Conservation (phyloP, 2,113 vertebrate species). For the Hippoglossus stenolepis region DNA sequence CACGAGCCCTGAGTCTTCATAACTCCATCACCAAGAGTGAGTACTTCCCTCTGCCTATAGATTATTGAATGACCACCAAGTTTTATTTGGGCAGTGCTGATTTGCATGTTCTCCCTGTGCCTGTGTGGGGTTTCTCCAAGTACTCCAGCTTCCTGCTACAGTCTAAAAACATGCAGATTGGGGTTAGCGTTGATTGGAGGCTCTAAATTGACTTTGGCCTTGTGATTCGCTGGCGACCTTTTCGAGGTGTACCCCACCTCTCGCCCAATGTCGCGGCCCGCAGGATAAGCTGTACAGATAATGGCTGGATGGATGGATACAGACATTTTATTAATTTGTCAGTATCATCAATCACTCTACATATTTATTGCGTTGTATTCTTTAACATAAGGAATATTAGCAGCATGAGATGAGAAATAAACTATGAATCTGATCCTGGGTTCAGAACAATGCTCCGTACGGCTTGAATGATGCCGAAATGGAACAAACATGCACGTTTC, state of each 20-base stretch:
- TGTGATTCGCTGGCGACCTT: no score
- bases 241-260: no score
- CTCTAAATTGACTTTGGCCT: no score
- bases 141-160: no score
- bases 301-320: no score
- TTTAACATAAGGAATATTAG: neutral
- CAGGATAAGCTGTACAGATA: no score
- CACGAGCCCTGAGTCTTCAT: constrained; percentile 86
- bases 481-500: constrained; percentile 60
- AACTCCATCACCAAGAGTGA: constrained; percentile 92
- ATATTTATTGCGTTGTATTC: neutral
- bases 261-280: no score
- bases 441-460: constrained; percentile 17
- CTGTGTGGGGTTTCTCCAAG: no score
- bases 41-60: constrained; percentile 30
- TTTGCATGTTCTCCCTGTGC: no score
- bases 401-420: neutral
- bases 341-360: neutral
- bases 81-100: no score
- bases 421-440: neutral
- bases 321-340: neutral
- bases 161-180: no score
- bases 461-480: constrained; percentile 48
- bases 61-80: neutral
- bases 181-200: no score